A percentile compares a stretch with the other conserved stretches of the same genome.
These are phyloP conservation scores for Etheostoma cragini DNA, from an alignment of 2,113 vertebrate genomes.

Conservation along the genomic window DNA sequence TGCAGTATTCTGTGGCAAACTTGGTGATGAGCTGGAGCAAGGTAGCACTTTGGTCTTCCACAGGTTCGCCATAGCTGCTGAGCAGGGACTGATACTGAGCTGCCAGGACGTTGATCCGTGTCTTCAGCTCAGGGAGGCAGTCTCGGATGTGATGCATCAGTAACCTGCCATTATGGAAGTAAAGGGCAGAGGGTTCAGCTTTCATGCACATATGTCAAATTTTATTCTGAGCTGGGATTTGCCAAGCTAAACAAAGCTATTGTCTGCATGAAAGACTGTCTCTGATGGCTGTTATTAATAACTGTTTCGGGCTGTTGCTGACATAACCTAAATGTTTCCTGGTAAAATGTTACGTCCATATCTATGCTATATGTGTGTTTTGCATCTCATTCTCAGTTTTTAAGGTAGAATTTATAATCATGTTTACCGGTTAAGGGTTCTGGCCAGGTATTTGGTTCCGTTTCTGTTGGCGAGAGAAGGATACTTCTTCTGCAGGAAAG, in stretches of 20 bases:
- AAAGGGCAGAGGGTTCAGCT: slow-evolving; percentile 36
- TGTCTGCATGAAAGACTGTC: slow-evolving; percentile 12
- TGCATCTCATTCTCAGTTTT: background rate
- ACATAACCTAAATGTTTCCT: background rate
- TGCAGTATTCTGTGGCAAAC: slow-evolving; percentile 98
- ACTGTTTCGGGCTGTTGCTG: background rate
- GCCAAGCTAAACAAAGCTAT: background rate
- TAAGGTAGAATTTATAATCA: background rate
- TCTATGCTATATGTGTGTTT: background rate
- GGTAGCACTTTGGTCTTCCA: slow-evolving; percentile 97
- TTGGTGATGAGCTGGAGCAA: slow-evolving; percentile 99
- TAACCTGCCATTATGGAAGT: slow-evolving; percentile 82
- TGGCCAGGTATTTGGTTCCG: slow-evolving; percentile 96
- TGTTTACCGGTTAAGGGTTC: slow-evolving; percentile 93
- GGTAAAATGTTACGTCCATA: background rate
- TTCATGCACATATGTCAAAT: background rate
- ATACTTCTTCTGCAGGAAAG: slow-evolving; percentile 98
- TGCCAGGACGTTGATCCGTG: slow-evolving; percentile 96
- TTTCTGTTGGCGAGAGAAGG: slow-evolving; percentile 96
- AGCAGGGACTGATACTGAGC: slow-evolving; percentile 98
- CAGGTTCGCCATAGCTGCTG: slow-evolving; percentile 96
- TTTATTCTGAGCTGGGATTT: background rate
- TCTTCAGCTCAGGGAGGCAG: slow-evolving; percentile 97
- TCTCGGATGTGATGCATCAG: slow-evolving; percentile 99
- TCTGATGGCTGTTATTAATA: slow-evolving; percentile 8